These are phyloP conservation scores for Climacteris rufus DNA, from an alignment of 2,113 vertebrate genomes.

Conservation along the genomic window DNA sequence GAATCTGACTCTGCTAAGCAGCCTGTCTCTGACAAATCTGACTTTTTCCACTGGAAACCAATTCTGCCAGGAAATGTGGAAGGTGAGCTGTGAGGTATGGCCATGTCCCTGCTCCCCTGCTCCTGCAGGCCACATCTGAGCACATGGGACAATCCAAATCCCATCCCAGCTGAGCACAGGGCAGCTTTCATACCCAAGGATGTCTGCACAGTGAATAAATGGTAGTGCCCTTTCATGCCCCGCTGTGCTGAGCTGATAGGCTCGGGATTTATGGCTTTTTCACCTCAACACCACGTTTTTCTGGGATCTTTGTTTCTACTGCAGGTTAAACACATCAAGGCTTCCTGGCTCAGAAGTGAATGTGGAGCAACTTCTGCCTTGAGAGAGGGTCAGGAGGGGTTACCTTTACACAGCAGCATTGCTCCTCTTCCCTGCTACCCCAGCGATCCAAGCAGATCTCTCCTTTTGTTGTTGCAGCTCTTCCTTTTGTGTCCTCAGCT, in stretches of 20 bases:
- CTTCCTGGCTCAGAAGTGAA: not conserved
- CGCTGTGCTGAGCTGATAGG: not conserved
- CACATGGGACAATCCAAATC: rapidly evolving
- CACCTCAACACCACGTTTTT: not conserved
- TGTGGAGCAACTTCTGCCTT: not conserved
- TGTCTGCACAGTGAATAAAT: rapidly evolving
- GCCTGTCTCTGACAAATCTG: not conserved
- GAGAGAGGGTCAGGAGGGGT: not conserved
- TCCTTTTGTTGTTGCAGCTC: not conserved
- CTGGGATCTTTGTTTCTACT: not conserved
- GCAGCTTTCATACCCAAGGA: no score
- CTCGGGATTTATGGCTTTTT: not conserved
- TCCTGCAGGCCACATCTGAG: rapidly evolving
- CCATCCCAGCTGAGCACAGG: not conserved
- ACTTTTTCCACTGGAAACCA: not conserved
- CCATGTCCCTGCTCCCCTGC: rapidly evolving
- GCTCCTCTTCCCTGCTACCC: not conserved
- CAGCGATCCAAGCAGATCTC: not conserved
- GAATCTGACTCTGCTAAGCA: not conserved
- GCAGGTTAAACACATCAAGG: not conserved
- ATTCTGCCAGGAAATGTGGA: not conserved
- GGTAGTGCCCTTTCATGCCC: not conserved
- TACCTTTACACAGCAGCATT: not conserved
- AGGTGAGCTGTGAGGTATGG: not conserved
- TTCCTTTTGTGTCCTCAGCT: not conserved